Conservation (phyloP, 2,888 invertebrate genomes). For the Pogonocherus hispidulus region DNA sequence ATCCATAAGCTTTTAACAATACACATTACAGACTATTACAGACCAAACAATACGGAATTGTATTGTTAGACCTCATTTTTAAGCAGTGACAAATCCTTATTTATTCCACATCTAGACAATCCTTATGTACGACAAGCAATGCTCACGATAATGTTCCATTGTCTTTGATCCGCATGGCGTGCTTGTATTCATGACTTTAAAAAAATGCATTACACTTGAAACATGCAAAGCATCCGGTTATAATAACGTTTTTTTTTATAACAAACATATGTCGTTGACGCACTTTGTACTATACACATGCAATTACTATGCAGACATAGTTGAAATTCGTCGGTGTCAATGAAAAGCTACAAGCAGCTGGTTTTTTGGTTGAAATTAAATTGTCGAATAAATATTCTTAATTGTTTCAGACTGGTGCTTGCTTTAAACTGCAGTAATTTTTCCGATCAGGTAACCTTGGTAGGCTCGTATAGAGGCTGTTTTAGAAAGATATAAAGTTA, state of each 20-base stretch:
- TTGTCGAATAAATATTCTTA: background rate
- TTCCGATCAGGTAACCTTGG: background rate
- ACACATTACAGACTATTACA: too few species aligned
- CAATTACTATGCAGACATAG: background rate
- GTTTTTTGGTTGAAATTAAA: background rate
- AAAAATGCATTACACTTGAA: conserved; percentile 31
- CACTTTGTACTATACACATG: conserved; percentile 10
- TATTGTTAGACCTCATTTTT: conserved; percentile 10
- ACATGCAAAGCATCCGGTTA: conserved; percentile 40
- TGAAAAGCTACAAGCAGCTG: background rate
- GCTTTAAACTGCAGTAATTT: background rate
- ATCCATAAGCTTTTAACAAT: too few species aligned
- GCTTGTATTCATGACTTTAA: conserved; percentile 23
- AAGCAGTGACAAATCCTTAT: conserved; percentile 31
- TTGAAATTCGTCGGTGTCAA: background rate
- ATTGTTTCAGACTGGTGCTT: background rate
- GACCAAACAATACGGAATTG: background rate
- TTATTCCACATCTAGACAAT: conserved; percentile 29
- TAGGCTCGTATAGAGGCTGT: background rate
- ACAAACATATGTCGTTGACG: conserved; percentile 40
- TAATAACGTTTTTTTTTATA: conserved; percentile 31
- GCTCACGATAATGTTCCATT: conserved; percentile 33
- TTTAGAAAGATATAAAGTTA: too few species aligned
- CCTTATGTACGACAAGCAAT: conserved; percentile 22
- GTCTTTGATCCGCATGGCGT: conserved; percentile 25